These are phyloP conservation scores for Drosophila nr. perissopoda DNA, from an alignment of 2,888 invertebrate genomes.

Conservation along the genomic window DNA sequence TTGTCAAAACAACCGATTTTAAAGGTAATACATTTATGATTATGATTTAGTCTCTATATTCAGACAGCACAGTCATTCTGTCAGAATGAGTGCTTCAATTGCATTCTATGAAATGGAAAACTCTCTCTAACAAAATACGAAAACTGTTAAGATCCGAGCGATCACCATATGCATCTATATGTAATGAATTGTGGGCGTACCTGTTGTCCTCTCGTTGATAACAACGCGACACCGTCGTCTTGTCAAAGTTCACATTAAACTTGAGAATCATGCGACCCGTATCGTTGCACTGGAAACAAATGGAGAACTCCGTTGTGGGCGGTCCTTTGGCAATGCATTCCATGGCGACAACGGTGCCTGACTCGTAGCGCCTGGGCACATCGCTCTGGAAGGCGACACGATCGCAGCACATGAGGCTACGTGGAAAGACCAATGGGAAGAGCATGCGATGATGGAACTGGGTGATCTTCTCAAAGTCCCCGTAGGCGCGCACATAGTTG, in stretches of 20 bases:
- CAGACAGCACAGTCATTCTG: not conserved
- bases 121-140: not conserved
- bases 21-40: not conserved
- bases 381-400: slow-evolving; percentile 84
- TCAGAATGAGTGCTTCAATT: no score
- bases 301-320: slow-evolving; percentile 83
- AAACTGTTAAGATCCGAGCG: not conserved
- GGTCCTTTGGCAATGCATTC: slow-evolving; percentile 84
- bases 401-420: slow-evolving; percentile 78
- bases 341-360: slow-evolving; percentile 84
- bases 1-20: not conserved
- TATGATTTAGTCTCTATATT: not conserved
- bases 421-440: slow-evolving; percentile 83
- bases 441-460: slow-evolving; percentile 85
- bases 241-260: slow-evolving; percentile 82
- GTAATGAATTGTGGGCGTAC: slow-evolving; percentile 47
- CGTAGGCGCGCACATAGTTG: slow-evolving; percentile 81
- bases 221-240: slow-evolving; percentile 80
- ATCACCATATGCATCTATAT: not conserved
- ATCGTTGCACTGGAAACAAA: slow-evolving; percentile 84
- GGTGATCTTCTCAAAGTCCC: slow-evolving; percentile 84
- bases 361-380: slow-evolving; percentile 83
- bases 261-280: slow-evolving; percentile 82
- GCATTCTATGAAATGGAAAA: not conserved
- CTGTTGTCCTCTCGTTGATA: slow-evolving; percentile 83